Evolutionary conservation across 1,140 invertebrate genomes (phyloP).

Genomic region (Anastatus disparis): DNA sequence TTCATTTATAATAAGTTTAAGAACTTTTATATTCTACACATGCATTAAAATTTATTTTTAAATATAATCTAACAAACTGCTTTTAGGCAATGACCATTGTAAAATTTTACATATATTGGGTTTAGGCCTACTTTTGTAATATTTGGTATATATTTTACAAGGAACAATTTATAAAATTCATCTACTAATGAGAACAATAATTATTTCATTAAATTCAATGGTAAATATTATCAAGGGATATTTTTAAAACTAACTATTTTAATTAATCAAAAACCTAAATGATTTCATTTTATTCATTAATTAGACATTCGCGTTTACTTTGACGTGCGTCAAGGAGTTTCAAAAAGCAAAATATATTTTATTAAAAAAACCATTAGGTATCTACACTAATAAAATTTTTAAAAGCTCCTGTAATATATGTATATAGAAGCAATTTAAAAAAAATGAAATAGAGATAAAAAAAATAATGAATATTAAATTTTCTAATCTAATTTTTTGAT

Average conservation of each 20-base stretch:
- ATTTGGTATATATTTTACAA: slow-evolving; percentile 7
- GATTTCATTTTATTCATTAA: slow-evolving; percentile 4
- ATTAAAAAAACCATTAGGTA: not conserved
- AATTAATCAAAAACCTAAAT: not conserved
- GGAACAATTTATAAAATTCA: not conserved
- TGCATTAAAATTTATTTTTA: no score
- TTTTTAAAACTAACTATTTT: not conserved
- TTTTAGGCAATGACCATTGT: not conserved
- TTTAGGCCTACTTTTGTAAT: not conserved
- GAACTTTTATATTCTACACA: not conserved
- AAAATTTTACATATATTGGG: not conserved
- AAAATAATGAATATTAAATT: no score
- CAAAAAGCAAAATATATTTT: not conserved
- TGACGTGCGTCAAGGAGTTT: not conserved
- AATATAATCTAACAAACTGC: not conserved
- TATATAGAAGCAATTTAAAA: not conserved
- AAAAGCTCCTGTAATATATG: slow-evolving; percentile 19
- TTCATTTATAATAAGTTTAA: not conserved
- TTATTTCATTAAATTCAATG: not conserved
- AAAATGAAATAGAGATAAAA: no score
- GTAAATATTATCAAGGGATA: not conserved
- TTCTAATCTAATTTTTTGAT: slow-evolving; percentile 50
- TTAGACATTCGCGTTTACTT: not conserved
- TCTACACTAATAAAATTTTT: slow-evolving; percentile 17
- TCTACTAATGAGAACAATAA: not conserved